Base-by-base conservation (phyloP, 2,797 vertebrate species). In the Astyanax mexicanus region DNA sequence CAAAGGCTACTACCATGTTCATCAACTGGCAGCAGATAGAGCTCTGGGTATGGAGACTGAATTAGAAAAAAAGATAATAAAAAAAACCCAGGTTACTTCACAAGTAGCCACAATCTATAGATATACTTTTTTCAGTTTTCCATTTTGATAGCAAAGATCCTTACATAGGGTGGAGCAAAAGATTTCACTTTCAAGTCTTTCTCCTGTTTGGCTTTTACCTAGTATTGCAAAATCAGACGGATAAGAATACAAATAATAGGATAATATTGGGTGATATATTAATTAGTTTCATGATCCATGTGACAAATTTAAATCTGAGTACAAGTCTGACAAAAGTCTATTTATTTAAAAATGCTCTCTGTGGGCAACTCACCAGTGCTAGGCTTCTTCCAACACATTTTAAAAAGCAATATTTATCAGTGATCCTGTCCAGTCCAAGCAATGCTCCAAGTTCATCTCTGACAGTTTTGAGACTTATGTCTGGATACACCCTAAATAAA, bases 131-230 rank as follows among this genome's bases (percentile, higher is more conserved):
- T 44, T 29, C 52, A 10, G 49, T 6, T 40, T 2, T 6, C 3
- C 1, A 13, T 12, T 35, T 7, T 35, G 10, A 17, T 3, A 6
- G 3, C 4, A 57, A 15, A 62, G 77, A 3, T 87, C 95, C 95
- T 69, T 93, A 99, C 96, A 87, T 95, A 94, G 4, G 97, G 96
- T 72, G 96, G 95, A 82, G 91, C 94, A 83, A 99, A 98, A 21
- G 86, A 93, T 90, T 96, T 96, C 76, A 96, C 92, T 91, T 96
- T 94, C 78, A 98, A 84, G 69, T 98, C 94, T 80, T 82, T 86
- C 88, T 99, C 96, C 88, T 98, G 96, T 80, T 93, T 95, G 90
- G 90, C 80, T 86, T 95, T 96, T 60, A 98, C 96, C 96, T 98
- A 64, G 80, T 4, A 49, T 69, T 0, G 85, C 80, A 81, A 79